Evolutionary conservation across 2,113 vertebrate genomes (phyloP).

Genomic region (Bombycilla garrulus): DNA sequence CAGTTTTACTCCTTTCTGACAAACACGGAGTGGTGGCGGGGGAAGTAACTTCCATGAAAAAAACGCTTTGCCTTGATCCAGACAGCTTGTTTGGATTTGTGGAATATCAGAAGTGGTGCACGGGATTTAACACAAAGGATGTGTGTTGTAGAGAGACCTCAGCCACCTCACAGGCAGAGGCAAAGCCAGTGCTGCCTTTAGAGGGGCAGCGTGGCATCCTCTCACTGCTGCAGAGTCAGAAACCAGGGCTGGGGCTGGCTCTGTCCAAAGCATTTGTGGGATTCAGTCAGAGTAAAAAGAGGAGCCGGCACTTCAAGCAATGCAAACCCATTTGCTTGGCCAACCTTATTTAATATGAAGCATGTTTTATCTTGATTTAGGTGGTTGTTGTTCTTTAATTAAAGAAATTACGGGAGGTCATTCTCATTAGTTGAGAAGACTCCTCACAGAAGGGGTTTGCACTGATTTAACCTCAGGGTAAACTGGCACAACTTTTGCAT

Average conservation of each 20-base stretch:
- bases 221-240: background rate
- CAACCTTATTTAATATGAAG: conserved; percentile 49
- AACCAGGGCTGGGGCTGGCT: background rate
- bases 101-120: background rate
- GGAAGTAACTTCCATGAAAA: background rate
- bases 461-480: conserved; percentile 57
- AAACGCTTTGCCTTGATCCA: background rate
- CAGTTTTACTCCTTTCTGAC: conserved; percentile 4
- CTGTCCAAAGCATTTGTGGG: background rate
- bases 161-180: background rate
- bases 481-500: conserved; percentile 58
- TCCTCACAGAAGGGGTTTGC: conserved; percentile 54
- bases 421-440: conserved; percentile 56
- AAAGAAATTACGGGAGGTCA: conserved; percentile 62
- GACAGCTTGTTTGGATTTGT: background rate
- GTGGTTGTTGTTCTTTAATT: conserved; percentile 62
- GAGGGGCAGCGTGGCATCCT: background rate
- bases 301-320: conserved; percentile 1
- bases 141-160: background rate
- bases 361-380: conserved; percentile 54
- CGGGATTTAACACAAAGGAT: background rate
- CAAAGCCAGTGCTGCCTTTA: background rate
- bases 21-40: fast-evolving
- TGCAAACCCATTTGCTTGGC: conserved; percentile 8
- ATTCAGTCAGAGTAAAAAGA: background rate